Base-by-base conservation (phyloP, 2,888 invertebrate genomes). In the Subacronicta megacephala region DNA sequence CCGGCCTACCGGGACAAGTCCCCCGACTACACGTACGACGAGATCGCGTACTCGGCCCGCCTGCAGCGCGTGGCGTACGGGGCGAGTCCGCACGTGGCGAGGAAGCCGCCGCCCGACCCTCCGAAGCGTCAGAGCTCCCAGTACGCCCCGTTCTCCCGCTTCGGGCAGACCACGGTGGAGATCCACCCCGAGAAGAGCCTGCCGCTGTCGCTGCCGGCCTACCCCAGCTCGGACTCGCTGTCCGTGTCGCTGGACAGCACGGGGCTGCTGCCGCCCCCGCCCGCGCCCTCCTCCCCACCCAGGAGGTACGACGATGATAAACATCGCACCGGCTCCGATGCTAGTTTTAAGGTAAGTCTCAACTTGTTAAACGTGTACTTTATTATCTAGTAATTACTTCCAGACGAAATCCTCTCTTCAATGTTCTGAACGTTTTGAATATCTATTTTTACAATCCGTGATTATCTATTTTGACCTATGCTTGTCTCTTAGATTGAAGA, bases 91-190 rank as follows among this genome's bases (percentile, higher is more conserved):
- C 95, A 97, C 90, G 95, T 96, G 76, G 95, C 96, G 37, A 96
- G 97, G 79, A 96, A 97, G 81, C 95, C 97, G 46, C 97, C 97
- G 0, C 97, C 97, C 0, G 97, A 97, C 62, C 97, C 97, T 0
- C 97, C 97, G 0, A 96, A 97, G 71, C 94, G 97, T 2, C 97
- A 96, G 78, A 96, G 95, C 78, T 93, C 93, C 0, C 93, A 94
- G 70, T 94, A 93, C 79, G 92, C 93, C 0, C 90, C 93, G n/a
- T 94, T 93, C 80, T 90, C 90, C 0, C 84, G 93, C 35, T 94
- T 92, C 77, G 94, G 93, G 0, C 95, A 95, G 84, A 95, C 95
- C 12, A 95, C 95, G 3, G 95, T 95, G 3, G 95, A 95, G 82
- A 95, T 95, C 13, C 93, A 94, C 49, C 93, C 93, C 0, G 93